Conservation (phyloP, 2,888 invertebrate species). For the Synanthedon tipuliformis region DNA sequence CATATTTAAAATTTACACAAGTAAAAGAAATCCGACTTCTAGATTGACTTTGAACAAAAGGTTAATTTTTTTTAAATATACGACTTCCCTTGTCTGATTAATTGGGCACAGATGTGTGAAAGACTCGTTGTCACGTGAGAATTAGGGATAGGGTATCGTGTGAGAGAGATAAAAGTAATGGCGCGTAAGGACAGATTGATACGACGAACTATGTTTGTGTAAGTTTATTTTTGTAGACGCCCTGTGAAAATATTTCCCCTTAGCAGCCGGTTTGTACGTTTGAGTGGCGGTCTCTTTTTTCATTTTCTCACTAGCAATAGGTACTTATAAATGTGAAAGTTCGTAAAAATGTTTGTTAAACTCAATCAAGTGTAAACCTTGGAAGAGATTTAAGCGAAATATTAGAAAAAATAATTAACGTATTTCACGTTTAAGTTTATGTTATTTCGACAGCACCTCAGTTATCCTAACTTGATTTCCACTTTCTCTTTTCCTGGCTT, state of each 20-base stretch:
- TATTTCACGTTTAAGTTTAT: too few species aligned
- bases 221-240: constrained; percentile 5
- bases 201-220: constrained; percentile 10
- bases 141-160: constrained; percentile 28
- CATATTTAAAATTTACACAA: too few species aligned
- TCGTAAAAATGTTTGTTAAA: too few species aligned
- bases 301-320: not conserved
- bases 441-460: too few species aligned
- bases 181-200: constrained; percentile 22
- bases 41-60: constrained; percentile 5
- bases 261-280: not conserved
- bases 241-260: constrained; percentile 6
- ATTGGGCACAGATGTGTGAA: constrained; percentile 44
- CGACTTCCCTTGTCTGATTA: constrained; percentile 26
- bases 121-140: constrained; percentile 25
- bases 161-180: constrained; percentile 29
- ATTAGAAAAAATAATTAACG: too few species aligned
- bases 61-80: not conserved
- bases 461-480: too few species aligned
- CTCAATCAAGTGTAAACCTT: too few species aligned
- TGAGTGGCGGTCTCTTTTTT: not conserved
- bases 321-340: too few species aligned
- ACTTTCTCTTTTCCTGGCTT: too few species aligned
- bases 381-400: too few species aligned
- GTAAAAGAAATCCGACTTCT: not conserved